These are phyloP conservation scores for Anoplophora glabripennis DNA, from an alignment of 1,140 invertebrate genomes.

Conservation along the genomic window DNA sequence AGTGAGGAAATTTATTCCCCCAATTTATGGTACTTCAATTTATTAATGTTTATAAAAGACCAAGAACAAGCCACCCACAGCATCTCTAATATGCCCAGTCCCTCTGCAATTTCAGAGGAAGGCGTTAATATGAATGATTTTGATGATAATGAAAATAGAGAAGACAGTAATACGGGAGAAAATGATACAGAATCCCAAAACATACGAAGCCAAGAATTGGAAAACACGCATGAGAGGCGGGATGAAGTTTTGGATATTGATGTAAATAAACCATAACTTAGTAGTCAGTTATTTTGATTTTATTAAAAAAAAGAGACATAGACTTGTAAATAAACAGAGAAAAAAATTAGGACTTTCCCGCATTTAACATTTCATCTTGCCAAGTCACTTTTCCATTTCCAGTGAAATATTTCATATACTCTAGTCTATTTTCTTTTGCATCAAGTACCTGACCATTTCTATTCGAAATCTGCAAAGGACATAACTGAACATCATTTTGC, in stretches of 20 bases:
- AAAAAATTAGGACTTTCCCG: conserved; percentile 2
- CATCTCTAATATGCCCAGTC: background rate
- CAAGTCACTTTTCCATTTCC: background rate
- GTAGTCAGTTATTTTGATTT: too few relatives aligned
- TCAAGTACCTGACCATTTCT: background rate
- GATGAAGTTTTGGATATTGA: background rate
- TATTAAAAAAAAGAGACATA: too few relatives aligned
- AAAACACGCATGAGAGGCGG: background rate
- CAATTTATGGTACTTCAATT: conserved; percentile 14
- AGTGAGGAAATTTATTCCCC: conserved; percentile 13
- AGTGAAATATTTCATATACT: conserved; percentile 9
- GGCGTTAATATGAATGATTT: too few relatives aligned
- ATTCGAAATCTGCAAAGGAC: background rate
- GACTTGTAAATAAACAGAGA: too few relatives aligned
- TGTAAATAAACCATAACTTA: background rate
- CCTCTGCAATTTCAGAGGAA: too few relatives aligned
- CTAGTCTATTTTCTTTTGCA: background rate
- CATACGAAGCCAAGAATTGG: background rate
- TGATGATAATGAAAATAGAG: background rate
- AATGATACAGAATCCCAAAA: background rate
- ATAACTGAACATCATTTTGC: background rate
- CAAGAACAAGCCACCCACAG: background rate
- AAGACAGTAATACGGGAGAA: background rate
- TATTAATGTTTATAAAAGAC: conserved; percentile 4
- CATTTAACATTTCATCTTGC: conserved; percentile 10